phyloP scores from a whole-genome alignment of 37 sponge, comb jelly and placozoan species.

The Chondrosia reniformis region DNA sequence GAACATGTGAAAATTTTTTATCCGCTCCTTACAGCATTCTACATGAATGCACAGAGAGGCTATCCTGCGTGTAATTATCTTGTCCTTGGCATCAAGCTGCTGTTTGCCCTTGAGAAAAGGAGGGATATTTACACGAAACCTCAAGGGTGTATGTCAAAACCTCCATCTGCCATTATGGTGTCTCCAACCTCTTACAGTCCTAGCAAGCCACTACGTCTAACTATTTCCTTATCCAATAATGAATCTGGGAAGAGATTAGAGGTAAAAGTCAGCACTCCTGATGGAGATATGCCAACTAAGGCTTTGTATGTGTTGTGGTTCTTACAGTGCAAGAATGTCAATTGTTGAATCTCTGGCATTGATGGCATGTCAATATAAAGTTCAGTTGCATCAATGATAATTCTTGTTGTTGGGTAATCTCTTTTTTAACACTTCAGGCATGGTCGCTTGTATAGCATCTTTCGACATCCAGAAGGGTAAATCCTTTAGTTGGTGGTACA shows the following conservation, averaged over 20 bases:
- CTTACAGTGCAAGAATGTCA: not conserved
- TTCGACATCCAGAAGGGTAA: not conserved
- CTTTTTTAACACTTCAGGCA: no score
- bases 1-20: not conserved
- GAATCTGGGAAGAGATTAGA: not conserved
- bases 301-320: not conserved
- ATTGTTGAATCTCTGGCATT: not conserved
- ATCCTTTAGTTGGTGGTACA: slow-evolving; percentile 8
- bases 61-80: not conserved
- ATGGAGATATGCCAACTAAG: not conserved
- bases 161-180: not conserved
- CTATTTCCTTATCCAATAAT: not conserved
- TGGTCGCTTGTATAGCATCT: not conserved
- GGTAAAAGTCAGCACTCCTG: not conserved
- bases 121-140: not conserved
- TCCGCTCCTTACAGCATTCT: not conserved
- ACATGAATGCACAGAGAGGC: not conserved
- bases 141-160: not conserved
- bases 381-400: not conserved
- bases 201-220: not conserved
- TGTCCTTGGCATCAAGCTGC: not conserved
- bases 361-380: not conserved
- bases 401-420: not conserved
- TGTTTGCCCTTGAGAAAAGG: not conserved
- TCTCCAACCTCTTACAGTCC: not conserved